A percentile compares a stretch with the other conserved stretches of the same genome.
Evolutionary conservation across 2,888 invertebrate species (phyloP).

Genomic region (Trypoxylon attenuatum): DNA sequence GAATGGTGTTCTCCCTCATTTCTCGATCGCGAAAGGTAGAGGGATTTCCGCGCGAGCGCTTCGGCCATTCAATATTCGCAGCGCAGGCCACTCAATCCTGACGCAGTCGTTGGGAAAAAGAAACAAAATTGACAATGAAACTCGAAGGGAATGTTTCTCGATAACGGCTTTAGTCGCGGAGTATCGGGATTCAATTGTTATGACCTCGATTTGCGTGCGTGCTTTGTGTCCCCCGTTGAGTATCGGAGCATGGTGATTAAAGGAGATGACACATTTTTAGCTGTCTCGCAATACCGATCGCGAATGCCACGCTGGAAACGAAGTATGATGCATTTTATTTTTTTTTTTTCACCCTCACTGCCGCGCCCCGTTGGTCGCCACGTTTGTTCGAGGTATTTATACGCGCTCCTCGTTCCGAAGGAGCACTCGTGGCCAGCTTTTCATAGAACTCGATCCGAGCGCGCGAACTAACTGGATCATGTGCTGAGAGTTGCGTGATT

Average conservation of each 20-base stretch:
- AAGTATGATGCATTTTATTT: too few species aligned
- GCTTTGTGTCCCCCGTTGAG: constrained; percentile 1
- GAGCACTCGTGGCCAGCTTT: neutral
- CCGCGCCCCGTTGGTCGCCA: neutral
- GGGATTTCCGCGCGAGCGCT: constrained; percentile 14
- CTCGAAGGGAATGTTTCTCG: constrained; percentile 17
- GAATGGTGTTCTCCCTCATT: too few species aligned
- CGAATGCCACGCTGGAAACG: too few species aligned
- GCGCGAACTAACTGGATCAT: neutral
- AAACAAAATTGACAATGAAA: constrained; percentile 7
- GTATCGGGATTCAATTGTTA: constrained; percentile 41
- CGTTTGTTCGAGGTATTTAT: neutral
- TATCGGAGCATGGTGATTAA: constrained; percentile 15
- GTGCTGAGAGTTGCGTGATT: neutral
- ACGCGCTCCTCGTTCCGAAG: neutral
- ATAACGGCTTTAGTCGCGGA: constrained; percentile 31
- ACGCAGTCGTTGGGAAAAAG: too few species aligned
- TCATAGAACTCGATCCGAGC: neutral
- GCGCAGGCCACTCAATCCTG: too few species aligned
- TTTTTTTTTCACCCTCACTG: neutral
- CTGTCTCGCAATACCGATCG: neutral
- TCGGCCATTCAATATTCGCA: too few species aligned
- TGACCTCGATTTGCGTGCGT: constrained; percentile 34
- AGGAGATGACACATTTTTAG: constrained; percentile 13
- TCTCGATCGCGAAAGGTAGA: too few species aligned